Evolutionary conservation across 1,140 invertebrate genomes (phyloP).

Genomic region (Drosophila albomicans): DNA sequence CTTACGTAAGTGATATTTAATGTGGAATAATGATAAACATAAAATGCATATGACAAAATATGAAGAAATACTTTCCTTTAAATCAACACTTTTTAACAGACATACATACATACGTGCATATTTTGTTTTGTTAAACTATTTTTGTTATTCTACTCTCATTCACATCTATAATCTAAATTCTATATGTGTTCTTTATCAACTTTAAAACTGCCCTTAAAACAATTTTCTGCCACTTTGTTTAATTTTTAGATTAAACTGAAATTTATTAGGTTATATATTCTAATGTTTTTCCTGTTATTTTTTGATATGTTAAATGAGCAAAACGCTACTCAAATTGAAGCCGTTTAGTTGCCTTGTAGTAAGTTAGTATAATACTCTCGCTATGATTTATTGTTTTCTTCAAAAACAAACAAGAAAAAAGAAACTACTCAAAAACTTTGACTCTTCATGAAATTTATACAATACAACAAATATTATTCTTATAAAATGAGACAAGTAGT

Average conservation of each 20-base stretch:
- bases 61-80: neutral
- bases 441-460: constrained; percentile 58
- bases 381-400: constrained; percentile 58
- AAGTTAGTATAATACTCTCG: constrained; percentile 71
- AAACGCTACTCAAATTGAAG: constrained; percentile 68
- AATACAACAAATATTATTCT: constrained; percentile 72
- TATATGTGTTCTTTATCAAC: constrained; percentile 48
- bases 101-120: constrained; percentile 41
- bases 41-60: constrained; percentile 30
- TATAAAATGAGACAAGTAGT: constrained; percentile 70
- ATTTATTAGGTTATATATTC: constrained; percentile 45
- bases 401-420: constrained; percentile 31
- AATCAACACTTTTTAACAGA: constrained; percentile 11
- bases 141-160: constrained; percentile 57
- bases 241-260: constrained; percentile 27
- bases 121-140: constrained; percentile 58
- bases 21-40: constrained; percentile 56
- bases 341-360: constrained; percentile 85
- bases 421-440: constrained; percentile 43
- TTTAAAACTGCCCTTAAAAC: constrained; percentile 59
- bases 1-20: constrained; percentile 82
- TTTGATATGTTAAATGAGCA: constrained; percentile 51
- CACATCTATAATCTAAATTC: constrained; percentile 19
- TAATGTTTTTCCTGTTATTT: constrained; percentile 47
- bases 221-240: constrained; percentile 69